Evolutionary conservation across 2,888 invertebrate species (phyloP).

Genomic region (Ectemnius lituratus): DNA sequence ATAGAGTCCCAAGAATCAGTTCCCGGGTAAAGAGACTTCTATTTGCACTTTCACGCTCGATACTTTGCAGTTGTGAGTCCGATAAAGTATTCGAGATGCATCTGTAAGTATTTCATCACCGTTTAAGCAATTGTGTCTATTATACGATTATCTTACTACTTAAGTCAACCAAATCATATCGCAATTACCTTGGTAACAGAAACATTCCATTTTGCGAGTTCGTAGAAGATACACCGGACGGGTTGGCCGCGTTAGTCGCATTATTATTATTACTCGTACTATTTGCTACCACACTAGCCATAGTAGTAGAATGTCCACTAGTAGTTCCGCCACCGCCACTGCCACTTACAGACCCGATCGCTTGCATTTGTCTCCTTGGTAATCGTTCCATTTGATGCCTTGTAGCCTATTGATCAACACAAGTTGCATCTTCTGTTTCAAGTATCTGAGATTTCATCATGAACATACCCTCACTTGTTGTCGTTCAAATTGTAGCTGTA

Average conservation of each 20-base stretch:
- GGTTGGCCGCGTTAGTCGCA: constrained; percentile 70
- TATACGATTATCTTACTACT: no score
- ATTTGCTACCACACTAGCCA: constrained; percentile 73
- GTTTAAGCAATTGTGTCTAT: no score
- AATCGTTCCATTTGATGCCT: constrained; percentile 94
- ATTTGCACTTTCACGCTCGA: constrained; percentile 76
- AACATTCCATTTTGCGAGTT: constrained; percentile 75
- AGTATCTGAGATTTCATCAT: not conserved
- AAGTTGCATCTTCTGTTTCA: not conserved
- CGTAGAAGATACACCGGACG: constrained; percentile 71
- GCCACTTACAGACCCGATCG: constrained; percentile 79
- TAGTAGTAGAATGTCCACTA: constrained; percentile 72
- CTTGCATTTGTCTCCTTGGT: constrained; percentile 89
- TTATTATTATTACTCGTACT: constrained; percentile 75
- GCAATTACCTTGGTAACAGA: constrained; percentile 73
- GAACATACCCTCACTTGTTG: constrained; percentile 87
- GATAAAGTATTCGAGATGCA: constrained; percentile 74
- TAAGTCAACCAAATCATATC: not conserved
- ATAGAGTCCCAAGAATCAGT: constrained; percentile 73
- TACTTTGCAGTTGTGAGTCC: constrained; percentile 73
- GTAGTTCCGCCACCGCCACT: constrained; percentile 74
- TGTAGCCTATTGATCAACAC: constrained; percentile 81
- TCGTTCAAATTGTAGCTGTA: constrained; percentile 94
- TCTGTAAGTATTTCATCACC: constrained; percentile 54
- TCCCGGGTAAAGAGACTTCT: constrained; percentile 74